Base-by-base conservation (phyloP, 2,888 invertebrate genomes). In the Troides oblongomaculatus region DNA sequence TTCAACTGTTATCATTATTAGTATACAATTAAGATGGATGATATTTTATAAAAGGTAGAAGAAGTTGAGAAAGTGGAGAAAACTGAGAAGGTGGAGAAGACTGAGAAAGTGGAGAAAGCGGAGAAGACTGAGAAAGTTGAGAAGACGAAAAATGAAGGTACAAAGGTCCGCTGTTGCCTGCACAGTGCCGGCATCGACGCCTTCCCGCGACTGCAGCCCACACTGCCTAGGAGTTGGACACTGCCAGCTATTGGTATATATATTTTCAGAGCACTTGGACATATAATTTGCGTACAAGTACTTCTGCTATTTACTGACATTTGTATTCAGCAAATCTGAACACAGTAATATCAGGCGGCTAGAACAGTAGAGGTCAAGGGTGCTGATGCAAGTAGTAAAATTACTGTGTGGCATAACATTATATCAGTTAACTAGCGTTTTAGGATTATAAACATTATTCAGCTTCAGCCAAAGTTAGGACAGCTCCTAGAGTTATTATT, bases 121-220 rank as follows among this genome's bases (percentile, higher is more conserved):
- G 76, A 76, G 62, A 73, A 75, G 63, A 64, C 62, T 17, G 75
- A 74, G 43, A 69, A 72, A 39, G 62, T 64, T 46, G 74, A 75
- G 62, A 73, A 74, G 63, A 68, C 72, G 18, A 64, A 68, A 30
- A 62, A 62, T 14, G 68, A 71, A 30, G 71, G 66, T 8, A 62
- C 68, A 12, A 74, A 76, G 56, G 30, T 63, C 5, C 71, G 72
- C 30, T 94, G 95, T 79, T 96, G 95, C 81, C 93, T 97, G 53
- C 96, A 96, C 85, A 96, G 97, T 77, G 95, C 96, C 61, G 96
- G 96, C 59, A 96, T 97, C 62, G 96, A 96, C 77, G 95, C 95
- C 70, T 96, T 95, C 87, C 95, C 95, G 12, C 94, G 95, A 72
- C 87, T 96, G 69, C 94, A 94, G 80, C 93, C 94, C 18, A 90